phyloP scores from a whole-genome alignment of 2,113 vertebrate genomes.

The Fulica atra region DNA sequence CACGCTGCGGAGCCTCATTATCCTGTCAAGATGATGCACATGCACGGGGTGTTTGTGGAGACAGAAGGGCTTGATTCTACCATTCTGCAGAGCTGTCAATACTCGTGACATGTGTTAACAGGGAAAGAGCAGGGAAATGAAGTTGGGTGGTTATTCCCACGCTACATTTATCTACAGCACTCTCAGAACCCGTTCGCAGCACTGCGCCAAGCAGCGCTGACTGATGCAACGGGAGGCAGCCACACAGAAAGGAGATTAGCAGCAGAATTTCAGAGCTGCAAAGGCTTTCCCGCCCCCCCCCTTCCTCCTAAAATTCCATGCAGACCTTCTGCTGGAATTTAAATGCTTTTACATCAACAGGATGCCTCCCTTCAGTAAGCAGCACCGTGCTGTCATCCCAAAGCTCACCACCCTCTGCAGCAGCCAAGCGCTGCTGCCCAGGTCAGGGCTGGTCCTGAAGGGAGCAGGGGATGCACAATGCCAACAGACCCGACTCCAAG shows the following conservation, averaged over 20 bases:
- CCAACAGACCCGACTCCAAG: neutral
- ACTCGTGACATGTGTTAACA: neutral
- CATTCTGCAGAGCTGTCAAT: slow-evolving; percentile 43
- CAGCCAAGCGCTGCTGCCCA: rapidly evolving
- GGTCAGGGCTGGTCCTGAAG: neutral
- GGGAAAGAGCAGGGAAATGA: neutral
- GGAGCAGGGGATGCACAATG: rapidly evolving
- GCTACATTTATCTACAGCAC: neutral
- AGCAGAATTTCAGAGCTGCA: neutral
- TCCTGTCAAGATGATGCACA: neutral
- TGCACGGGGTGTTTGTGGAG: neutral
- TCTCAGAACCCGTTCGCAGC: neutral
- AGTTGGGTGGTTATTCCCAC: slow-evolving; percentile 47
- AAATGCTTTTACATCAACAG: rapidly evolving
- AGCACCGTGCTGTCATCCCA: neutral
- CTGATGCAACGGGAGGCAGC: neutral
- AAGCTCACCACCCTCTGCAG: rapidly evolving
- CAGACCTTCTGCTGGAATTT: neutral
- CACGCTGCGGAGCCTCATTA: neutral
- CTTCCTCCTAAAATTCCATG: neutral
- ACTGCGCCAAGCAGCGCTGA: slow-evolving; percentile 23
- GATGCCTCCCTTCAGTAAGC: neutral
- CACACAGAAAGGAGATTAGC: neutral
- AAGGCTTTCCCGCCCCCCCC: neutral
- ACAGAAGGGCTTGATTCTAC: neutral